phyloP scores from a whole-genome alignment of 2,888 invertebrate species.

The Microplitis manilae region DNA sequence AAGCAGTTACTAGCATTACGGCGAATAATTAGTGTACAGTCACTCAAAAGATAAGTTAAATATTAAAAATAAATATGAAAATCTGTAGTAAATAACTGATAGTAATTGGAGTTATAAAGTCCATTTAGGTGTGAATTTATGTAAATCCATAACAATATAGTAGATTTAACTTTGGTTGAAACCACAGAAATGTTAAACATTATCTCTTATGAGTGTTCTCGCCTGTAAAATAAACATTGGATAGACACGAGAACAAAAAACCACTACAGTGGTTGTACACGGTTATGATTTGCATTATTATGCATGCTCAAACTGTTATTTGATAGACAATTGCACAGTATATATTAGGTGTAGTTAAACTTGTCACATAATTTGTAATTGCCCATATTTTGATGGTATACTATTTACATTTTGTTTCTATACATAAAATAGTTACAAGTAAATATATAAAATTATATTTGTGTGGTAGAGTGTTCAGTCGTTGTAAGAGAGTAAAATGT shows the following conservation, averaged over 20 bases:
- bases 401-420: neutral
- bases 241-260: neutral
- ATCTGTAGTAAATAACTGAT: no score
- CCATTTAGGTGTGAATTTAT: neutral
- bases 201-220: constrained; percentile 17
- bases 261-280: neutral
- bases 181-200: constrained; percentile 10
- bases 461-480: no score
- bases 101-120: neutral
- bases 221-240: constrained; percentile 7
- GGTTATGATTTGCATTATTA: constrained; percentile 6
- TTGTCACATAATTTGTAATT: neutral
- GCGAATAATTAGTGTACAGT: no score
- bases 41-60: no score
- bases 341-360: neutral
- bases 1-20: no score
- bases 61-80: no score
- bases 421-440: no score
- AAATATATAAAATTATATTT: no score
- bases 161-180: constrained; percentile 10
- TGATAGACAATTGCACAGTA: neutral
- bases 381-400: neutral
- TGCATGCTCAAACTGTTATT: neutral
- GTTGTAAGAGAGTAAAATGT: no score
- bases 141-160: constrained; percentile 19